These are phyloP conservation scores for Melieria crassipennis DNA, from an alignment of 2,888 invertebrate genomes.

Conservation along the genomic window DNA sequence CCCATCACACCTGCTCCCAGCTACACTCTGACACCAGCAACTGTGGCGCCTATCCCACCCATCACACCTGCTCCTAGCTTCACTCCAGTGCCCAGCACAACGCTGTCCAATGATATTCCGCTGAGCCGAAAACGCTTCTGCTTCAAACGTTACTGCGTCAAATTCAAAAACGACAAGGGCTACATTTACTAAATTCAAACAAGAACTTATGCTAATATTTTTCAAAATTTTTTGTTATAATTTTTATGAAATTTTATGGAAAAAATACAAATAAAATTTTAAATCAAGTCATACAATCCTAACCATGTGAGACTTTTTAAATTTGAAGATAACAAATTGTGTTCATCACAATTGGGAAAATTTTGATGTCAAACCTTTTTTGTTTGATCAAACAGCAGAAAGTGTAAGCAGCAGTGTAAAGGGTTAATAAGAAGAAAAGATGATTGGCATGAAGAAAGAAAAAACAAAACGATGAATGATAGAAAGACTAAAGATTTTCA, in stretches of 20 bases:
- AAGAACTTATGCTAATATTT: not conserved
- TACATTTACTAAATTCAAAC: constrained; percentile 5
- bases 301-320: too few species aligned
- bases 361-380: too few species aligned
- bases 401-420: too few species aligned
- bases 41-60: constrained; percentile 7
- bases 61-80: constrained; percentile 2
- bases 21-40: not conserved
- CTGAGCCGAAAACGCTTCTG: constrained; percentile 18
- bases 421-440: too few species aligned
- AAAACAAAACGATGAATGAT: too few species aligned
- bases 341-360: too few species aligned
- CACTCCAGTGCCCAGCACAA: not conserved
- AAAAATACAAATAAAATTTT: too few species aligned
- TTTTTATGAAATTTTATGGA: not conserved
- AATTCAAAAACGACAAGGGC: constrained; percentile 24
- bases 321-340: too few species aligned
- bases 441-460: too few species aligned
- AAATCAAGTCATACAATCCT: too few species aligned
- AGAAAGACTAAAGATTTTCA: too few species aligned
- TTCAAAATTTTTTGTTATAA: not conserved
- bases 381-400: too few species aligned
- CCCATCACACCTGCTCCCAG: not conserved
- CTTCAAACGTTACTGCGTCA: constrained; percentile 32
- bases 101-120: not conserved